phyloP scores from a whole-genome alignment of 2,797 vertebrate genomes.

The Phrynocephalus guinanensis region DNA sequence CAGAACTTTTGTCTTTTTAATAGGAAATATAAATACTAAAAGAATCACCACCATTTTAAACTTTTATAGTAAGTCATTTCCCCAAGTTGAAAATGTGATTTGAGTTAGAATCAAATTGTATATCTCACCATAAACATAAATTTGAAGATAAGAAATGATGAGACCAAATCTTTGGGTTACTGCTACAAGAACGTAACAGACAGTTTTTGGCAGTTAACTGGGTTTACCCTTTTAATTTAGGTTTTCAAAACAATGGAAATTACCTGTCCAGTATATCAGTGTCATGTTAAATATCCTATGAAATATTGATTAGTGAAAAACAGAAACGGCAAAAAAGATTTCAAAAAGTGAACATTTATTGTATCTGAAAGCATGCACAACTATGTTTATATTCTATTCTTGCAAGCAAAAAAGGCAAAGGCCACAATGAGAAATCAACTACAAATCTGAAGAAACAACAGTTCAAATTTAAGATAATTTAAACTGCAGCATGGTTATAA shows the following conservation, averaged over 20 bases:
- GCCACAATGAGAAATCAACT: neutral
- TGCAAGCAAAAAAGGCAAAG: neutral
- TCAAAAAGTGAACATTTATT: constrained; percentile 55
- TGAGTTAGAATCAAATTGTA: constrained; percentile 5
- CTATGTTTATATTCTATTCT: neutral
- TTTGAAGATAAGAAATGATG: constrained; percentile 41
- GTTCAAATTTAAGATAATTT: neutral
- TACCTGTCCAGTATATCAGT: constrained; percentile 78
- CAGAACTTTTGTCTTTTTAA: neutral
- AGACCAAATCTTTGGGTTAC: constrained; percentile 64
- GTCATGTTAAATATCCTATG: constrained; percentile 78
- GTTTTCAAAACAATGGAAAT: constrained; percentile 74
- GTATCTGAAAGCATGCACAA: constrained; percentile 50
- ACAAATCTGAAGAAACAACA: neutral
- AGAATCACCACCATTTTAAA: constrained; percentile 65
- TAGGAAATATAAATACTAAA: neutral
- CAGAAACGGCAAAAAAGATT: constrained; percentile 63
- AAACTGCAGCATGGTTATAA: neutral
- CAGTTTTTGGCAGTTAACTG: constrained; percentile 74
- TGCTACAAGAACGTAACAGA: constrained; percentile 45
- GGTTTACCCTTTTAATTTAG: constrained; percentile 66
- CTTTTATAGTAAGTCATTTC: constrained; percentile 38
- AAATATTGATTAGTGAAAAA: constrained; percentile 76
- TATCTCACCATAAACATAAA: neutral
- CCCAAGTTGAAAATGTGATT: constrained; percentile 33